These are phyloP conservation scores for Rattus norvegicus DNA, from an alignment of 2,113 vertebrate genomes.

Conservation along the genomic window DNA sequence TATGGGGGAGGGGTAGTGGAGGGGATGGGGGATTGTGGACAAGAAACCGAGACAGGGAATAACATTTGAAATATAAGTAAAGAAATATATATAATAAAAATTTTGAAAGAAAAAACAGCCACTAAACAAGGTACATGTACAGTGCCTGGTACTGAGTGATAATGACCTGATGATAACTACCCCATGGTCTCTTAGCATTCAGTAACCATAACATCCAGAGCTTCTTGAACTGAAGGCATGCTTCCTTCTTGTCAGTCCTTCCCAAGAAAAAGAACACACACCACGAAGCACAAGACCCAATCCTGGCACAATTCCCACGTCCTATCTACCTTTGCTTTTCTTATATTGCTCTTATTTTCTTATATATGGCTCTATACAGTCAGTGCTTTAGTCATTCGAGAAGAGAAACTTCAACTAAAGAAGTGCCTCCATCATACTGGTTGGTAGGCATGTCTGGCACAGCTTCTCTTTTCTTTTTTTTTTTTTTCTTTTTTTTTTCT, in stretches of 20 bases:
- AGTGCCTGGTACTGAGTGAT: neutral
- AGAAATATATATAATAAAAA: too few species aligned
- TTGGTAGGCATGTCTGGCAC: too few species aligned
- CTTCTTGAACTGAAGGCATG: neutral
- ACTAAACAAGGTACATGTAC: neutral
- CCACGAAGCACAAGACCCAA: neutral
- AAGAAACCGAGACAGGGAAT: too few species aligned
- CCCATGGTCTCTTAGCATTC: neutral
- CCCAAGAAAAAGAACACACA: neutral
- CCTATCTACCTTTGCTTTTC: neutral
- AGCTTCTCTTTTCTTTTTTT: too few species aligned
- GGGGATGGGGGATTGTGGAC: too few species aligned
- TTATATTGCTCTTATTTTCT: neutral
- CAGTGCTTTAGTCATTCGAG: neutral
- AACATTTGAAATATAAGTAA: too few species aligned
- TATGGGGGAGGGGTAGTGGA: too few species aligned
- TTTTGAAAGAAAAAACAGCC: neutral
- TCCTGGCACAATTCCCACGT: neutral
- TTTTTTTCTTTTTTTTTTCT: too few species aligned
- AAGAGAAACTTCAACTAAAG: too few species aligned
- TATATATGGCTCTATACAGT: neutral
- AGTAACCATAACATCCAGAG: neutral
- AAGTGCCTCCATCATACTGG: too few species aligned
- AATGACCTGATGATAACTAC: neutral
- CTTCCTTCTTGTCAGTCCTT: neutral